Conservation (phyloP, 2,888 invertebrate species). For the Drosophila neonasuta region DNA sequence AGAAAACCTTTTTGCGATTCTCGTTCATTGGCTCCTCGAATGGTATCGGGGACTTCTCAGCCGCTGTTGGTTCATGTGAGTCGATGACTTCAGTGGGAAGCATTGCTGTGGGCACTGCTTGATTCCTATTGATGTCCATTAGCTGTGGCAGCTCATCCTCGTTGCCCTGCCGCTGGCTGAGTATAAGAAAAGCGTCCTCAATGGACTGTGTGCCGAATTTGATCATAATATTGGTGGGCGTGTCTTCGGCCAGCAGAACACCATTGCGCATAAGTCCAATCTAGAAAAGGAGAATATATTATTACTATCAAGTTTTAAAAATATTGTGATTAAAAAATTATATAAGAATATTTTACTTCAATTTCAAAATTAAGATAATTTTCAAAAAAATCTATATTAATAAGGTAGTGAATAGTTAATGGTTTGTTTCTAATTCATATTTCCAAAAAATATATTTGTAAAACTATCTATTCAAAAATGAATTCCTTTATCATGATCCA, state of each 20-base stretch:
- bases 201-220: slow-evolving; percentile 88
- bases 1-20: slow-evolving; percentile 75
- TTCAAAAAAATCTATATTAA: too few relatives aligned
- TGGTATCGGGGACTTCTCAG: slow-evolving; percentile 62
- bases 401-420: too few relatives aligned
- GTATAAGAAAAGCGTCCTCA: slow-evolving; percentile 93
- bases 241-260: slow-evolving; percentile 91
- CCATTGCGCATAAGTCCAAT: slow-evolving; percentile 95
- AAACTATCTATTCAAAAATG: too few relatives aligned
- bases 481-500: too few relatives aligned
- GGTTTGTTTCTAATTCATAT: too few relatives aligned
- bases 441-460: too few relatives aligned
- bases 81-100: slow-evolving; percentile 78
- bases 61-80: slow-evolving; percentile 55
- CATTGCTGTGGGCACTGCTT: slow-evolving; percentile 61
- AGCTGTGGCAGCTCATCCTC: slow-evolving; percentile 77
- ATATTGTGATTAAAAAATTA: too few relatives aligned
- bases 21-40: slow-evolving; percentile 61
- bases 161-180: slow-evolving; percentile 85
- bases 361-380: too few relatives aligned
- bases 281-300: slow-evolving; percentile 82
- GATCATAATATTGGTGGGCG: slow-evolving; percentile 88
- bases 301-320: background rate
- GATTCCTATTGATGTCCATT: slow-evolving; percentile 51
- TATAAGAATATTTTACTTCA: too few relatives aligned